Conservation (phyloP, 92 coral and sea anemone species). For the Ricordea florida region DNA sequence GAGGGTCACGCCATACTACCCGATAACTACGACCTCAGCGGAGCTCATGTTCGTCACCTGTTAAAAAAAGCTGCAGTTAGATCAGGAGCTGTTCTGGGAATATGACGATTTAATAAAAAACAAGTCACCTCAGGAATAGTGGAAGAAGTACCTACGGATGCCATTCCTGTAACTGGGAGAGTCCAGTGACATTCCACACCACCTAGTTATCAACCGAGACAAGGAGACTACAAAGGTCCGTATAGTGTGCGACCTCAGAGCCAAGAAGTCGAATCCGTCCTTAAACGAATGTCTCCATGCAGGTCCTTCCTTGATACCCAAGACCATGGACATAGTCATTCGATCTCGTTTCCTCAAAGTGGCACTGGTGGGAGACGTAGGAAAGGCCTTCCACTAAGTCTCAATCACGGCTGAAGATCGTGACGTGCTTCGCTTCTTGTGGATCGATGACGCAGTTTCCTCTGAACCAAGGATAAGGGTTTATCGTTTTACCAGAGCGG, state of each 20-base stretch:
- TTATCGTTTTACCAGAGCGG: conserved; percentile 26
- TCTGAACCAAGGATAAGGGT: not conserved
- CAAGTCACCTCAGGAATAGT: conserved; percentile 25
- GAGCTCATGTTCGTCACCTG: conserved; percentile 13
- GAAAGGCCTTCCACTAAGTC: too few species aligned
- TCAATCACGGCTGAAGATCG: too few species aligned
- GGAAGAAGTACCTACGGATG: conserved; percentile 3
- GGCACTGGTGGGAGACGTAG: too few species aligned
- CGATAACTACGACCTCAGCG: conserved; percentile 30
- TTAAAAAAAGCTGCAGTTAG: conserved; percentile 22
- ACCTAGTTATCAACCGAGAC: conserved; percentile 36
- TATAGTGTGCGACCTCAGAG: conserved; percentile 53
- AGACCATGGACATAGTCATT: too few species aligned
- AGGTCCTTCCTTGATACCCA: too few species aligned
- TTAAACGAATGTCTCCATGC: too few species aligned
- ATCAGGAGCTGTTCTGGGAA: conserved; percentile 37
- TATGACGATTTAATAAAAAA: conserved; percentile 18
- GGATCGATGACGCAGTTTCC: not conserved
- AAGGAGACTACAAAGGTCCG: conserved; percentile 50
- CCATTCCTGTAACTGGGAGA: not conserved
- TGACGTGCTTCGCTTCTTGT: conserved; percentile 21
- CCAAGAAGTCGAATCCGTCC: not conserved
- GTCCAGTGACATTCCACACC: conserved; percentile 52
- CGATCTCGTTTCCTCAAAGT: too few species aligned
- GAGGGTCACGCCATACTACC: too few species aligned